Conservation (phyloP, 2,113 vertebrate genomes). For the Rhabdomys dilectus region DNA sequence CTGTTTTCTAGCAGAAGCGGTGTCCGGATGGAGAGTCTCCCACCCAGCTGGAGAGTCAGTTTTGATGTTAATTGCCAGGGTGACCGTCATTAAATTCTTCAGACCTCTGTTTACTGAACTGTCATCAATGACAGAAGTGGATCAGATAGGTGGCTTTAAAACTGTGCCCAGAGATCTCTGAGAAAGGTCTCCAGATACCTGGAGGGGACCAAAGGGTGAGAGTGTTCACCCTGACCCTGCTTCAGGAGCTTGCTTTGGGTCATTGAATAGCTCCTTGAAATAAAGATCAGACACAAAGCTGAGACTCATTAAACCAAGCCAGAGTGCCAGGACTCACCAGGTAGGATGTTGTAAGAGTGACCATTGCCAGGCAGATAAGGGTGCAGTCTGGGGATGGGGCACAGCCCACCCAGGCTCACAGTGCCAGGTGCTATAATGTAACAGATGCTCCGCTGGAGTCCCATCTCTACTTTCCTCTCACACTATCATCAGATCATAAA, state of each 20-base stretch:
- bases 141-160: neutral
- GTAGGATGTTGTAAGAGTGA: neutral
- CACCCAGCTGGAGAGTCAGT: neutral
- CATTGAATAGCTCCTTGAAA: neutral
- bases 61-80: neutral
- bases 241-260: neutral
- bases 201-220: neutral
- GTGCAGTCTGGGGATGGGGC: neutral
- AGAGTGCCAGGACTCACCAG: neutral
- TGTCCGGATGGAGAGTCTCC: neutral
- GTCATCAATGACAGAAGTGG: neutral
- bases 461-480: too few species aligned
- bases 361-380: neutral
- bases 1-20: neutral
- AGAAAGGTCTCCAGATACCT: neutral
- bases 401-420: accelerated
- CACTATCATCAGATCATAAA: too few species aligned
- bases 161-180: neutral
- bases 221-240: neutral
- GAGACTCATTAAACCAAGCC: neutral
- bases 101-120: neutral
- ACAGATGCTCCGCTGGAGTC: neutral
- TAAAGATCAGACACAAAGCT: neutral
- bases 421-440: accelerated
- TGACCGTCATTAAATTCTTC: neutral